Conservation (phyloP, 2,113 vertebrate genomes). For the Saimiri boliviensis region DNA sequence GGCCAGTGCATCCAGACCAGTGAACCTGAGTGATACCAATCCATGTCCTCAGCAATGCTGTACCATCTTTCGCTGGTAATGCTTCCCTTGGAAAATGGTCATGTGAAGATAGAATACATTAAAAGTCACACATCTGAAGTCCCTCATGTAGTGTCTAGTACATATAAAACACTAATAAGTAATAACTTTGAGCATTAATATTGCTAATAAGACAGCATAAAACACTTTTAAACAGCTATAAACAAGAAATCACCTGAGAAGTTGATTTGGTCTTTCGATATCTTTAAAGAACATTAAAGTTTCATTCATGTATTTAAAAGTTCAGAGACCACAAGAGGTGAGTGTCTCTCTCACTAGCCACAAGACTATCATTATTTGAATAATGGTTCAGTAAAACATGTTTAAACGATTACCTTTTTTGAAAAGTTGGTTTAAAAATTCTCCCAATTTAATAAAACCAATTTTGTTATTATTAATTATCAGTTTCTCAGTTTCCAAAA, state of each 20-base stretch:
- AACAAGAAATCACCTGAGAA: not conserved
- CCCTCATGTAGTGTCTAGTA: no score
- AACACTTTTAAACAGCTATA: not conserved
- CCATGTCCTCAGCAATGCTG: fast-evolving
- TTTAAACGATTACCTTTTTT: not conserved
- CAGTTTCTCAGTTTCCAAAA: not conserved
- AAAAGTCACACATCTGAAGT: not conserved
- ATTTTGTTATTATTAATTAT: not conserved
- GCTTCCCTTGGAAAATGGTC: not conserved
- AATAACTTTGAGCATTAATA: no score
- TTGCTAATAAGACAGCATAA: not conserved
- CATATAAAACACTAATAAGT: not conserved
- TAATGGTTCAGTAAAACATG: not conserved
- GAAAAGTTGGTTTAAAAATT: not conserved
- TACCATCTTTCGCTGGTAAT: fast-evolving
- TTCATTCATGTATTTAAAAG: not conserved
- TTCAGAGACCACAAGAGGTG: not conserved
- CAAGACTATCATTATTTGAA: not conserved
- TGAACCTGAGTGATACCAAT: fast-evolving
- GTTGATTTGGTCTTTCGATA: not conserved
- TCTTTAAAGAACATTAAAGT: not conserved
- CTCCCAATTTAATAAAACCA: not conserved
- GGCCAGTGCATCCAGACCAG: fast-evolving
- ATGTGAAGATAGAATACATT: not conserved
- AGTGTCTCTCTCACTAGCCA: not conserved